Percentiles rank a stretch among this genome's conserved stretches.
phyloP scores from a whole-genome alignment of 2,888 invertebrate species.

The Acronicta leporina region DNA sequence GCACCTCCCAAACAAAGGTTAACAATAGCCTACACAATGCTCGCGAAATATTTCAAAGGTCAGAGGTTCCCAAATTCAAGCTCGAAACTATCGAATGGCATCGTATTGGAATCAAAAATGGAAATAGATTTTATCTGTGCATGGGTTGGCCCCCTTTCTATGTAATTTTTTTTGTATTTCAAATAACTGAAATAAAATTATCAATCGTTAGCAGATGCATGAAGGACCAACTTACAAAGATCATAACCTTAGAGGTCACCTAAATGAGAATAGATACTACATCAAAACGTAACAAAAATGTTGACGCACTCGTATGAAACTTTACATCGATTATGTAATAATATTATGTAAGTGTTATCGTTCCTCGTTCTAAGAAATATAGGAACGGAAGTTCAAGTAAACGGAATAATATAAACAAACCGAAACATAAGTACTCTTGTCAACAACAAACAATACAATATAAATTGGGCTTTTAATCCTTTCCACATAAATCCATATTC shows the following conservation, averaged over 20 bases:
- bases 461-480: conserved; percentile 42
- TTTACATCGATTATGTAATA: too few relatives aligned
- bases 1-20: conserved; percentile 49
- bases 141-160: too few relatives aligned
- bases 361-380: conserved; percentile 11
- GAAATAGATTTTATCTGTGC: too few relatives aligned
- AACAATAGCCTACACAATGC: conserved; percentile 52
- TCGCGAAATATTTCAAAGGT: conserved; percentile 53
- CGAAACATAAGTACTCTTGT: conserved; percentile 5
- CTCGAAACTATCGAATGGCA: background rate
- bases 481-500: conserved; percentile 45
- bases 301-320: too few relatives aligned
- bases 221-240: too few relatives aligned
- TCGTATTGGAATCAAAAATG: background rate
- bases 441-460: conserved; percentile 25
- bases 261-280: too few relatives aligned
- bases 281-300: too few relatives aligned
- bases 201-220: too few relatives aligned
- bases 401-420: conserved; percentile 20
- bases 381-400: conserved; percentile 21
- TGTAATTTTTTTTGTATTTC: too few relatives aligned
- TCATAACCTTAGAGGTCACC: too few relatives aligned
- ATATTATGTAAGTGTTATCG: background rate
- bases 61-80: conserved; percentile 20
- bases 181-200: too few relatives aligned